A percentile compares a stretch with the other conserved stretches of the same genome.
Conservation (phyloP, 2,113 vertebrate genomes). For the Chamaetylas fuelleborni region DNA sequence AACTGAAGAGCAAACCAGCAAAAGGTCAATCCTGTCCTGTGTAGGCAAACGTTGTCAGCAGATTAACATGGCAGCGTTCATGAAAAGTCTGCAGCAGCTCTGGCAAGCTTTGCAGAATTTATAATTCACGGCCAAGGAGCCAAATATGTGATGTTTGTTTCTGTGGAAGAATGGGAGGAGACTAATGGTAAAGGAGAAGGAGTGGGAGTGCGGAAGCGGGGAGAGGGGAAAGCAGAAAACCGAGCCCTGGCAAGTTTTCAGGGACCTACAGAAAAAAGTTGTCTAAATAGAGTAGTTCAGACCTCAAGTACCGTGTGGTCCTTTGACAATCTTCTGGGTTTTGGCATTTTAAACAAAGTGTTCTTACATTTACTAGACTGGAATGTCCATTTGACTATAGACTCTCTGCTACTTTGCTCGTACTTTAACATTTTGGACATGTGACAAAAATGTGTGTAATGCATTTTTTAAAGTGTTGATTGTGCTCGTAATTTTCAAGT, state of each 20-base stretch:
- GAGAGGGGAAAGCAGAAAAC: slow-evolving; percentile 9
- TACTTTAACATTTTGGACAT: slow-evolving; percentile 67
- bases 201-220: not conserved
- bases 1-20: slow-evolving; percentile 17
- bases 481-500: slow-evolving; percentile 77
- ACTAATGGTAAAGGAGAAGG: slow-evolving; percentile 65
- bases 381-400: slow-evolving; percentile 48
- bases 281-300: not conserved
- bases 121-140: slow-evolving; percentile 27
- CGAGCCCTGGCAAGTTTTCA: not conserved
- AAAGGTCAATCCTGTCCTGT: not conserved
- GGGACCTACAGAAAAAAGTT: not conserved
- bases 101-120: slow-evolving; percentile 32
- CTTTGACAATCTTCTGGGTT: slow-evolving; percentile 31
- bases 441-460: slow-evolving; percentile 68
- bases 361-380: slow-evolving; percentile 17
- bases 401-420: slow-evolving; percentile 25
- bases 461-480: slow-evolving; percentile 70
- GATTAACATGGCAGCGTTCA: not conserved
- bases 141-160: slow-evolving; percentile 61
- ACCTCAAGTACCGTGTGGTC: slow-evolving; percentile 4
- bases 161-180: slow-evolving; percentile 68
- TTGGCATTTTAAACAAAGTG: not conserved
- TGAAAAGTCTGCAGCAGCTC: slow-evolving; percentile 6
- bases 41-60: slow-evolving; percentile 34